Base-by-base conservation (phyloP, 2,113 vertebrate species). In the Aspidoscelis tigris region DNA sequence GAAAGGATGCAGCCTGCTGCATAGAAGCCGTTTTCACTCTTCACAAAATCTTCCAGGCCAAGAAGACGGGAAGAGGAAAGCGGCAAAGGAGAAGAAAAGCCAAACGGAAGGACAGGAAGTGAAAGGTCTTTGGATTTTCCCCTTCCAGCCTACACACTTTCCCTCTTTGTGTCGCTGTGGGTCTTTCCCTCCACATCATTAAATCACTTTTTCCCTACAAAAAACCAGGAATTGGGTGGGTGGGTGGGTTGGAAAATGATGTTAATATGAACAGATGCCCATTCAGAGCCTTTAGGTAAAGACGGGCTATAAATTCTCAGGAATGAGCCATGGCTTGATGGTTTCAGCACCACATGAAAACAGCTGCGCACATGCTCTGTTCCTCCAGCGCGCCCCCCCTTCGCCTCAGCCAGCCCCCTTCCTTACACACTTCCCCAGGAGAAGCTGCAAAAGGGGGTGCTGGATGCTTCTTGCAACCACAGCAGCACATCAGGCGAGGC, bases 391-490 rank as follows among this genome's bases (percentile, higher is more conserved):
- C 18, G 12, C 14, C 58, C 55, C 58, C 58, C 2, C 58, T 2
- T 53, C 12, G 71, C 53, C 53, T 14, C 80, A 41, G 39, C 33
- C 78, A 10, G 39, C 71, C 55, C 41, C 71, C 50, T 71, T 18
- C 2, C 58, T 18, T 16, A 71, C 73, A 84, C 33, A 33, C 33
- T 33, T 33, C 66, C 41, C 43, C 2, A 71, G 87, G 79, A 84
- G 86, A 83, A 64, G 72, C 79, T 82, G 16, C 78, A 88, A 80
- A 88, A 80, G 86, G 69, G 78, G 74, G 12, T 18, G 80, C 50
- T 68, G 71, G 33, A 72, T 78, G 10, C 71, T 78, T 5, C 44
- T 78, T 2, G 74, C 75, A 2, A 88, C 44, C 16, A 61, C 41
- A 75, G 70, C 18, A 2, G 5, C 20, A 83, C 78, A 83, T 82